These are phyloP conservation scores for Mechanitis mazaeus DNA, from an alignment of 2,888 invertebrate species.

Conservation along the genomic window DNA sequence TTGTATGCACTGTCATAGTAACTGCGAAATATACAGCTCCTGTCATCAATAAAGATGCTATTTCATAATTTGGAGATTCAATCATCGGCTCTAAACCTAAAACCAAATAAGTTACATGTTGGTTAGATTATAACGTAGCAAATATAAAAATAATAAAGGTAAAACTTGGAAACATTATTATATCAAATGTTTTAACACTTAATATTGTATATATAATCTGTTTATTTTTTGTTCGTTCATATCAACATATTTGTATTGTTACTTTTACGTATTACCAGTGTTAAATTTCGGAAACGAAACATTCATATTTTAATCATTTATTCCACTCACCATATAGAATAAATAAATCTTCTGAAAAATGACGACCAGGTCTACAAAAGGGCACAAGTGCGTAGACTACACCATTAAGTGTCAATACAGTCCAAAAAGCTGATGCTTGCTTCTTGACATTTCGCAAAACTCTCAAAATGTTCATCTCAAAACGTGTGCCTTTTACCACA, in stretches of 20 bases:
- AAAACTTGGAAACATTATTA: neutral
- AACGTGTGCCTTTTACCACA: conserved; percentile 37
- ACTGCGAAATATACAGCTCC: conserved; percentile 34
- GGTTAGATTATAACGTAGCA: neutral
- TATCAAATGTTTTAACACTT: too few species aligned
- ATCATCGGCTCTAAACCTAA: conserved; percentile 51
- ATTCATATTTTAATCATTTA: neutral
- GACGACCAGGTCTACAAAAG: conserved; percentile 41
- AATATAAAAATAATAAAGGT: neutral
- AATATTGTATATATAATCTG: too few species aligned
- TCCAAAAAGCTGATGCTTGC: conserved; percentile 47
- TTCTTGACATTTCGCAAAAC: conserved; percentile 44
- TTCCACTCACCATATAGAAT: conserved; percentile 38
- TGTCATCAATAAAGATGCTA: conserved; percentile 34
- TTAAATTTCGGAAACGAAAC: neutral
- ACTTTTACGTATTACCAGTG: neutral
- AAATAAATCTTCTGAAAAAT: conserved; percentile 40
- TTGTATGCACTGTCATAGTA: conserved; percentile 41
- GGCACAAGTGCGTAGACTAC: conserved; percentile 38
- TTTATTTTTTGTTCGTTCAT: too few species aligned
- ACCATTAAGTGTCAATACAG: conserved; percentile 42
- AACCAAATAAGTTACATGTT: neutral
- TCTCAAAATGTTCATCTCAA: conserved; percentile 37
- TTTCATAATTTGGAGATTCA: conserved; percentile 50
- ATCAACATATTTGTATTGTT: too few species aligned